Percentiles rank a stretch among this genome's conserved stretches.
These are phyloP conservation scores for Podiceps cristatus DNA, from an alignment of 2,113 vertebrate genomes.

Conservation along the genomic window DNA sequence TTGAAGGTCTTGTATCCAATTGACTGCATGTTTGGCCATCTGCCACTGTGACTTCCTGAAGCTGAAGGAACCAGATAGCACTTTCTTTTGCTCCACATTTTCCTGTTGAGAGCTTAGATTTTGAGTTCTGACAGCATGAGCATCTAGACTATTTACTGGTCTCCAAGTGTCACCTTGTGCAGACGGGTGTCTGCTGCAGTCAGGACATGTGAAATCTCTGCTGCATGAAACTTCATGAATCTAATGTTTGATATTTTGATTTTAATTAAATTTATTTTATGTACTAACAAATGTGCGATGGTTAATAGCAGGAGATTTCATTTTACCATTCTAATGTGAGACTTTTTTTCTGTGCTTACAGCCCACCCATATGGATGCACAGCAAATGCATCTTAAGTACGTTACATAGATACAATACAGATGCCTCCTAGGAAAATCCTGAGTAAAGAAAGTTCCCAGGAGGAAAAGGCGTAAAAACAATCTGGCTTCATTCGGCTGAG, in stretches of 20 bases:
- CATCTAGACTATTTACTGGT: background rate
- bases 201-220: background rate
- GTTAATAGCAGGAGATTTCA: background rate
- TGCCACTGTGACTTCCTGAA: background rate
- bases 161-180: accelerated
- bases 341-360: background rate
- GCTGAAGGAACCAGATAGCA: background rate
- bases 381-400: background rate
- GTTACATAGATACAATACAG: background rate
- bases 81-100: background rate
- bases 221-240: background rate
- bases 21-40: background rate
- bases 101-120: background rate
- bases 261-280: slow-evolving; percentile 32
- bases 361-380: background rate
- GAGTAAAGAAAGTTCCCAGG: background rate
- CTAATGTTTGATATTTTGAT: background rate
- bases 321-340: background rate
- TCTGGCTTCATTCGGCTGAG: background rate
- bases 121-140: background rate
- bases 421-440: background rate
- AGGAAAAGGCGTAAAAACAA: background rate
- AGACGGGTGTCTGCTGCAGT: background rate
- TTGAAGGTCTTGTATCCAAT: background rate
- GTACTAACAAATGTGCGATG: background rate